These are phyloP conservation scores for Diuraphis noxia DNA, from an alignment of 1,140 invertebrate genomes.

Conservation along the genomic window DNA sequence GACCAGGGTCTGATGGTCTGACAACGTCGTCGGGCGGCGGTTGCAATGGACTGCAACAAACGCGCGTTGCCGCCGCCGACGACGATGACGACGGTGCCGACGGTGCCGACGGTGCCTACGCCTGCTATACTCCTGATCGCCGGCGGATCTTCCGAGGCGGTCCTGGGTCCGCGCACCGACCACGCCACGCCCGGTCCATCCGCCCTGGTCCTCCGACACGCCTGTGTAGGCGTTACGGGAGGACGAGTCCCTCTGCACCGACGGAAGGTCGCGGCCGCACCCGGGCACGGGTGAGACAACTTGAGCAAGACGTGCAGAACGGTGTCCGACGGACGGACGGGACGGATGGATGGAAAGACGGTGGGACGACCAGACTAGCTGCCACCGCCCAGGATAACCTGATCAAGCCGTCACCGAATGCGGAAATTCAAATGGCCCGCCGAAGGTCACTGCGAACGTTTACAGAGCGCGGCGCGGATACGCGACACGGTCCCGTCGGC, in stretches of 20 bases:
- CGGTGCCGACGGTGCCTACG: no score
- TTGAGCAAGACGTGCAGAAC: not conserved
- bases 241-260: slow-evolving; percentile 43
- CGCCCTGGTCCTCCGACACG: slow-evolving; percentile 52
- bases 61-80: not conserved
- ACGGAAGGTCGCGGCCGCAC: slow-evolving; percentile 13
- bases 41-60: no score
- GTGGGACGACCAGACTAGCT: not conserved
- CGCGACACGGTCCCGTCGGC: not conserved
- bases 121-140: slow-evolving; percentile 11
- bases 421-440: not conserved
- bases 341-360: no score
- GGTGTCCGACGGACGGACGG: not conserved
- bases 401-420: not conserved
- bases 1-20: slow-evolving; percentile 17
- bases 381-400: not conserved
- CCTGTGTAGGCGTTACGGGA: slow-evolving; percentile 52
- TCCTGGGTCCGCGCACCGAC: slow-evolving; percentile 45
- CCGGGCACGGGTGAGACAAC: not conserved
- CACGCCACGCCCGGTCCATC: slow-evolving; percentile 53
- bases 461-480: not conserved
- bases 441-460: not conserved
- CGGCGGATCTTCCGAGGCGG: slow-evolving; percentile 50
- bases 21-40: no score
- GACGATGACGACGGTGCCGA: no score